Evolutionary conservation across 2,888 invertebrate genomes (phyloP), one percentile per base, ranked within the genome.

Genomic region (Leptinotarsa juncta): DNA sequence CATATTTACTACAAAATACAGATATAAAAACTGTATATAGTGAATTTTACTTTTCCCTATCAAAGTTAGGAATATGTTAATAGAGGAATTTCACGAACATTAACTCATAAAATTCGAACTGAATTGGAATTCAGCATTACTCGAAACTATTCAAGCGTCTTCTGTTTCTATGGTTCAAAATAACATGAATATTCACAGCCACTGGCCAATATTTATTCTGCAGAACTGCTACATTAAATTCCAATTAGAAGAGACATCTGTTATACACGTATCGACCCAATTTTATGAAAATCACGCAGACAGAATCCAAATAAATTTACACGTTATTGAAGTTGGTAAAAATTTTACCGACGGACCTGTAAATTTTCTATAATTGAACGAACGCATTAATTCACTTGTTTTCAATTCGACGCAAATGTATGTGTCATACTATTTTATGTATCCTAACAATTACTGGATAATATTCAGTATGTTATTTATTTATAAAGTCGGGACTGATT

Each of bases 181-280:
- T 75, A 74, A 67, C 74, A 74, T 74, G 74, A 71, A 74, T 74
- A 67, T 70, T 70, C 74, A 71, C 67, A 70, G 68, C 66, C 23
- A 72, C 69, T 55, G 65, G 69, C 65, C 69, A 53, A 69, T 75
- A 69, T 75, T 71, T 65, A 70, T 75, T 65, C 65, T 71, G 68
- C 71, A 69, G 69, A 73, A 71, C 70, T 71, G 73, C 66, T 74
- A 55, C 70, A 74, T 77, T 74, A 74, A 77, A 77, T 60, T 72
- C 60, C 67, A 77, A 74, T 72, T 71, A 75, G 68, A 60, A 72
- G 51, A 53, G 73, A 72, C 77, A 77, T 77, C 69, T 73, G 73
- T 77, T 77, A 74, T 70, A 65, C 67, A 75, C 55, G 67, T 71
- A 74, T 74, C 74, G 76, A 70, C 72, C 74, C 66, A 76, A 76